A percentile compares a stretch with the other conserved stretches of the same genome.
These are phyloP conservation scores for Oxyura jamaicensis DNA, from an alignment of 2,113 vertebrate species.

Conservation along the genomic window DNA sequence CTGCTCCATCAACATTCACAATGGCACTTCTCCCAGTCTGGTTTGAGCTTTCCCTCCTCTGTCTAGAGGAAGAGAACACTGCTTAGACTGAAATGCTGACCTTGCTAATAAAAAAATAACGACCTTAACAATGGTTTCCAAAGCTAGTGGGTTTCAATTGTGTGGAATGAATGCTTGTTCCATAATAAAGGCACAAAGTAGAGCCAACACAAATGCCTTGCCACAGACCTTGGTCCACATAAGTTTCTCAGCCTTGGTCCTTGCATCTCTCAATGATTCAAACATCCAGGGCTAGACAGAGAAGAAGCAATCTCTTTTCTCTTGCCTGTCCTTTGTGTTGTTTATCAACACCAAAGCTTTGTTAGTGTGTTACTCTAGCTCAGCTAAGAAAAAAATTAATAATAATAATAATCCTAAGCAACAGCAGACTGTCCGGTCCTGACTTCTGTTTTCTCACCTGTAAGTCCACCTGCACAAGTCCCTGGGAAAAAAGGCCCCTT, in stretches of 20 bases:
- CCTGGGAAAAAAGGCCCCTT: neutral
- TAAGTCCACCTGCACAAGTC: neutral
- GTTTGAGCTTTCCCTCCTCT: neutral
- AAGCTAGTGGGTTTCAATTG: too few species aligned
- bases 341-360: neutral
- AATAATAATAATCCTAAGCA: neutral
- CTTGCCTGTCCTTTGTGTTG: neutral
- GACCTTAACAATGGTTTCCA: neutral
- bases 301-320: neutral
- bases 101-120: neutral
- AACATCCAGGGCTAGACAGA: neutral
- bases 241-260: neutral
- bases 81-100: neutral
- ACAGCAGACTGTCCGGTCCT: neutral
- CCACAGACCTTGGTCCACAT: neutral
- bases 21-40: neutral
- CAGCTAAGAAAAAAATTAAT: neutral
- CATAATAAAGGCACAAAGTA: neutral
- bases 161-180: neutral
- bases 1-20: neutral
- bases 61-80: neutral
- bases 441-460: neutral
- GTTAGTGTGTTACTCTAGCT: neutral
- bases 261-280: neutral
- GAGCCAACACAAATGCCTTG: neutral